Percentiles rank a stretch among this genome's conserved stretches.
These are phyloP conservation scores for Dexiosoma caninum DNA, from an alignment of 2,888 invertebrate genomes.

Conservation along the genomic window DNA sequence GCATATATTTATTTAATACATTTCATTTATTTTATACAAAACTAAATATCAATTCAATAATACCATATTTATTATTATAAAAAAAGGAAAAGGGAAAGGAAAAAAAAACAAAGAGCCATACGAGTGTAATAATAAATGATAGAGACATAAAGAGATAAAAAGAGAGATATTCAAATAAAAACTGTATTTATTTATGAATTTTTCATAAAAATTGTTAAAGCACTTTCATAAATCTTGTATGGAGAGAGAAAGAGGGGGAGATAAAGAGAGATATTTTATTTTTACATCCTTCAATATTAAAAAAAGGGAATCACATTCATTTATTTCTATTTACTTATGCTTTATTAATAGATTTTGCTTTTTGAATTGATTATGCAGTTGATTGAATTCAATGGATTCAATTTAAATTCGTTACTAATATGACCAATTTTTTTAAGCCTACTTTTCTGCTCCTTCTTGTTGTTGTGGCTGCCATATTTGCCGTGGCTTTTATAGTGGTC, in stretches of 20 bases:
- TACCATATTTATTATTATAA: neutral
- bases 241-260: no score
- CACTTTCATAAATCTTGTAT: neutral
- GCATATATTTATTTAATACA: conserved; percentile 35
- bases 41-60: conserved; percentile 48
- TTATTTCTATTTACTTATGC: neutral
- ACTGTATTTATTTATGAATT: neutral
- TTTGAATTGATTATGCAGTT: conserved; percentile 48
- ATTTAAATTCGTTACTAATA: conserved; percentile 48
- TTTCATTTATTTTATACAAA: conserved; percentile 50
- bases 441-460: neutral
- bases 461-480: neutral
- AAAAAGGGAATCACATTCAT: conserved; percentile 41
- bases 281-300: neutral
- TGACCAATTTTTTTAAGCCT: conserved; percentile 33
- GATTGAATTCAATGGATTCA: conserved; percentile 49
- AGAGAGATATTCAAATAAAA: neutral
- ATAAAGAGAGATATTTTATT: neutral
- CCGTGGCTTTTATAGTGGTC: conserved; percentile 35
- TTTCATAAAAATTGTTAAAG: conserved; percentile 12
- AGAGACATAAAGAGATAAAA: neutral
- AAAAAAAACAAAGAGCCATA: neutral
- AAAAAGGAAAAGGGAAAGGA: neutral
- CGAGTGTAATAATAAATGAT: no score
- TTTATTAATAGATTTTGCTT: neutral